Conservation (phyloP, 2,113 vertebrate genomes). For the Speoplatyrhinus poulsoni region DNA sequence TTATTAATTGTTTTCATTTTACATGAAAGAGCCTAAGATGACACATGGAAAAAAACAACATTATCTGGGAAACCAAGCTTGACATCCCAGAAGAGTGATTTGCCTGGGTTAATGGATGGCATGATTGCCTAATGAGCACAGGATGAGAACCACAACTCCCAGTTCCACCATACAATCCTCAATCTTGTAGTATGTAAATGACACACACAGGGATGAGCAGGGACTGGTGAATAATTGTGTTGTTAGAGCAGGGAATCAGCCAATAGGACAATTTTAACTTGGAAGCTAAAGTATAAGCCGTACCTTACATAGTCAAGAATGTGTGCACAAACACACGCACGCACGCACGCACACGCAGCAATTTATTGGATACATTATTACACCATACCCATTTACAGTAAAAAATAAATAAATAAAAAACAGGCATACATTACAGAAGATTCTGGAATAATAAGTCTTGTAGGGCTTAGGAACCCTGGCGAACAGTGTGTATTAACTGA, state of each 20-base stretch:
- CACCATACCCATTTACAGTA: conserved; percentile 24
- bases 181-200: conserved; percentile 48
- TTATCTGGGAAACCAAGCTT: not conserved
- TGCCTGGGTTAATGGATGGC: conserved; percentile 26
- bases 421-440: conserved; percentile 1
- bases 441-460: too few species aligned
- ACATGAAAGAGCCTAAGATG: not conserved
- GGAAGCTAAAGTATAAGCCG: conserved; percentile 42
- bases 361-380: too few species aligned
- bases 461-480: conserved; percentile 12
- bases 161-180: conserved; percentile 37
- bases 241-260: conserved; percentile 41
- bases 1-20: not conserved
- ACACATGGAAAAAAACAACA: not conserved
- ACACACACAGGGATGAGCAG: conserved; percentile 34
- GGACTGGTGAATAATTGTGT: conserved; percentile 45
- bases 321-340: too few species aligned
- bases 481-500: conserved; percentile 30
- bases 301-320: not conserved
- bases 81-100: conserved; percentile 1
- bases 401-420: conserved; percentile 16
- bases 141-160: conserved; percentile 23
- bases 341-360: too few species aligned
- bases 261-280: conserved; percentile 18
- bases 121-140: conserved; percentile 26